Evolutionary conservation across 2,797 vertebrate species (phyloP), one percentile per base, ranked within the genome.

Genomic region (Amphiprion clarkii): DNA sequence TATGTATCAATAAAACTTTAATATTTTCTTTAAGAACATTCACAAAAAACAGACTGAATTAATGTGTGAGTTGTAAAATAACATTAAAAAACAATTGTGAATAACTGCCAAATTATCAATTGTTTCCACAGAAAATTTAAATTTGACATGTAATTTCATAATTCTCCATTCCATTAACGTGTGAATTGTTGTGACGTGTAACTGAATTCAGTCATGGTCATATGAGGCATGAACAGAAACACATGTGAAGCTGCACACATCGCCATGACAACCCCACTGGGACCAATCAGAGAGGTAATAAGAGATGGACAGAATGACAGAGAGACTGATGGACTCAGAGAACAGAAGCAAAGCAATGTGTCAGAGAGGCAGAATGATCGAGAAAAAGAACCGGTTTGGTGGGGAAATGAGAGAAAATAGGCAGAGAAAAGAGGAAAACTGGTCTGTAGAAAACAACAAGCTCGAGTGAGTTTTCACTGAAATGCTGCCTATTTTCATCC

Each of bases 221-320:
- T 84, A 85, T 83, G 70, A 68, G 36, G 66, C 68, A 56, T 85
- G 87, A 86, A 75, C 62, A 49, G 77, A 36, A 36, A 36, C 33
- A 36, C 33, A 10, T 36, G 33, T 36, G 33, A 84, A 85, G 84
- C 81, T 68, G 71, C 74, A 72, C 78, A 77, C 59, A 59, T 89
- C 71, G 40, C 88, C 88, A 90, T 83, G 88, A 88, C 90, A 92
- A 92, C 87, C 66, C 69, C n/a, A 4, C 53, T 4, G 69, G 68
- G 72, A 74, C 7, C 17, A 71, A 29, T 7, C 54, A n/a, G 42
- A 19, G 51, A 51, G 53, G 9, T 13, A 70, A 49, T 29, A 57
- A 17, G 3, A 27, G 33, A 57, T 17, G 46, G 33, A 3, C 13
- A 53, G 29, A 56, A 23, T 13, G 49, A 31, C 13, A 17, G 6